A percentile compares a stretch with the other conserved stretches of the same genome.
Evolutionary conservation across 2,888 invertebrate species (phyloP).

Genomic region (Teinopalpus imperialis): DNA sequence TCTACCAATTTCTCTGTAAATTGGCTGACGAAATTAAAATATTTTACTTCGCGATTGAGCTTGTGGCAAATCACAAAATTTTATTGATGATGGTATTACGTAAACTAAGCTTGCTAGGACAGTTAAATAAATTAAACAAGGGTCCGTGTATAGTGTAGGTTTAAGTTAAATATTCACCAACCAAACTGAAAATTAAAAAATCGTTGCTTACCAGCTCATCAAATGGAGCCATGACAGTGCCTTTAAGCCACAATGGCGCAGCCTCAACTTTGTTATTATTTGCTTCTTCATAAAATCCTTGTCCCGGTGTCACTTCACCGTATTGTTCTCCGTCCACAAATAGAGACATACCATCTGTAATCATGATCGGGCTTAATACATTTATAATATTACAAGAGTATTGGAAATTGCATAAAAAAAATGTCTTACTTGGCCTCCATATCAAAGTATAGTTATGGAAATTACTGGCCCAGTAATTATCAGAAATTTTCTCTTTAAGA

Average conservation of each 20-base stretch:
- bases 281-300: conserved; percentile 54
- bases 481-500: conserved; percentile 53
- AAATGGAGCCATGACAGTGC: conserved; percentile 85
- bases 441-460: conserved; percentile 87
- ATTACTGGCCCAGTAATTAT: conserved; percentile 75
- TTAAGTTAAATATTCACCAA: too few relatives aligned
- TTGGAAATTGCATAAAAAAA: not conserved
- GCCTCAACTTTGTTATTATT: conserved; percentile 51
- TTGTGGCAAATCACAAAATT: too few relatives aligned
- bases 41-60: too few relatives aligned
- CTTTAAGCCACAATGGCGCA: conserved; percentile 80
- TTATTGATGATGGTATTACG: too few relatives aligned
- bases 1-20: too few relatives aligned
- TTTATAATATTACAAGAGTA: not conserved
- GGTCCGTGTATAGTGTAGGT: too few relatives aligned
- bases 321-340: conserved; percentile 82
- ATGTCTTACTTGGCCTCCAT: conserved; percentile 82
- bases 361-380: not conserved
- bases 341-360: conserved; percentile 63
- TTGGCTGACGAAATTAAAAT: too few relatives aligned
- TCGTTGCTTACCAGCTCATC: conserved; percentile 83
- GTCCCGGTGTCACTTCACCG: conserved; percentile 62
- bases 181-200: too few relatives aligned
- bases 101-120: too few relatives aligned
- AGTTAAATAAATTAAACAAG: too few relatives aligned